A percentile compares a stretch with the other conserved stretches of the same genome.
phyloP scores from a whole-genome alignment of 2,888 invertebrate genomes.

The Leucophenga montana region DNA sequence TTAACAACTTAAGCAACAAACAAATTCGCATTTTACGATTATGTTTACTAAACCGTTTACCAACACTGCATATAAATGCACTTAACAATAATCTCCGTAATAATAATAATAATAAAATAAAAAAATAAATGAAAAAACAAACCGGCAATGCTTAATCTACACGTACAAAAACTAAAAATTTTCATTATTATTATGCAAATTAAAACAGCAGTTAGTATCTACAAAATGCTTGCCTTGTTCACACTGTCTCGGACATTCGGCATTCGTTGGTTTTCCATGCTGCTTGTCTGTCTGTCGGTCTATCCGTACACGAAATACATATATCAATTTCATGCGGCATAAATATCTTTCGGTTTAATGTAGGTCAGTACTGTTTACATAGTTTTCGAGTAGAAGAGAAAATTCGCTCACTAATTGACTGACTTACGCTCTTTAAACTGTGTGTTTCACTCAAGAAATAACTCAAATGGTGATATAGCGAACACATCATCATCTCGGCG shows the following conservation, averaged over 20 bases:
- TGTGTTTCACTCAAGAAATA: not conserved
- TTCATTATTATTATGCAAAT: slow-evolving; percentile 18
- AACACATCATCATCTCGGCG: not conserved
- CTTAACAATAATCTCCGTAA: too few species aligned
- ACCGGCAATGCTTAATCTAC: not conserved
- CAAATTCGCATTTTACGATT: too few species aligned
- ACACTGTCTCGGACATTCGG: not conserved
- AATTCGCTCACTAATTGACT: slow-evolving; percentile 6
- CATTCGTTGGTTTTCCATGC: not conserved
- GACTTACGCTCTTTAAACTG: not conserved
- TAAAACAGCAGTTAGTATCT: not conserved
- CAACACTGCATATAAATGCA: too few species aligned
- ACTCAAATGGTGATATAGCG: not conserved
- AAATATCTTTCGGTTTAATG: slow-evolving; percentile 65
- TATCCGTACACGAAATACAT: slow-evolving; percentile 26
- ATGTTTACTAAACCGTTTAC: too few species aligned
- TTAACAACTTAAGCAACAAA: not conserved
- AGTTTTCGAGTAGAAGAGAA: slow-evolving; percentile 9
- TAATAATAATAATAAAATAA: not conserved
- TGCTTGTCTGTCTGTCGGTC: not conserved
- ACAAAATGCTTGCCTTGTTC: not conserved
- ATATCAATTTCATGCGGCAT: slow-evolving; percentile 64
- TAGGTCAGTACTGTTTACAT: slow-evolving; percentile 60
- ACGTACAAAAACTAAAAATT: not conserved
- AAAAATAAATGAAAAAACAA: not conserved